These are phyloP conservation scores for Cyanoliseus patagonus DNA, from an alignment of 2,113 vertebrate genomes.

Conservation along the genomic window DNA sequence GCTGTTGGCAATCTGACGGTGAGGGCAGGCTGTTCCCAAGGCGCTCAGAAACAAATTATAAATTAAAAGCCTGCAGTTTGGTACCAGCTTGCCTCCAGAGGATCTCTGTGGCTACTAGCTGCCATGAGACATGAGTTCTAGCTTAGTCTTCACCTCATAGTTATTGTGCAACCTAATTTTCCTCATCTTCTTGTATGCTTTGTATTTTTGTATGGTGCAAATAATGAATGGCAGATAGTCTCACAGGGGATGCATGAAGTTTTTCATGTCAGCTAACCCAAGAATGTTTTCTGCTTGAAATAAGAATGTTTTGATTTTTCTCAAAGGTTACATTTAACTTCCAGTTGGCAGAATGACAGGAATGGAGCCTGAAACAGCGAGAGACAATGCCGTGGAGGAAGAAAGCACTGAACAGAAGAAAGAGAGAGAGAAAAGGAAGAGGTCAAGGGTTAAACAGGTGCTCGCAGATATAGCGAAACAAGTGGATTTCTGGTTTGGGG, in stretches of 20 bases:
- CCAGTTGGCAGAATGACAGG: conserved; percentile 63
- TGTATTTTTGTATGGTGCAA: not conserved
- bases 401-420: conserved; percentile 80
- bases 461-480: conserved; percentile 93
- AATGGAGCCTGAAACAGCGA: conserved; percentile 73
- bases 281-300: not conserved
- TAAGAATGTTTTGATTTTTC: not conserved
- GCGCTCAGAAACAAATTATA: not conserved
- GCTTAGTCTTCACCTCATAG: not conserved
- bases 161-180: not conserved
- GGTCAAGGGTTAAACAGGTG: conserved; percentile 94
- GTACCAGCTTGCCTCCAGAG: not conserved
- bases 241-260: not conserved
- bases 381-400: conserved; percentile 64
- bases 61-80: not conserved
- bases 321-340: not conserved
- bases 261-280: not conserved
- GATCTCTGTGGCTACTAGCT: not conserved
- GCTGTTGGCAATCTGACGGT: not conserved
- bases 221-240: not conserved
- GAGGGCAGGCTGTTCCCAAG: not conserved
- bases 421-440: conserved; percentile 93
- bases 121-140: not conserved
- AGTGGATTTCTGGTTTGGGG: conserved; percentile 98
- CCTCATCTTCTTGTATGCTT: not conserved